Conservation (phyloP, 1,140 invertebrate species). For the Drosophila rhopaloa region DNA sequence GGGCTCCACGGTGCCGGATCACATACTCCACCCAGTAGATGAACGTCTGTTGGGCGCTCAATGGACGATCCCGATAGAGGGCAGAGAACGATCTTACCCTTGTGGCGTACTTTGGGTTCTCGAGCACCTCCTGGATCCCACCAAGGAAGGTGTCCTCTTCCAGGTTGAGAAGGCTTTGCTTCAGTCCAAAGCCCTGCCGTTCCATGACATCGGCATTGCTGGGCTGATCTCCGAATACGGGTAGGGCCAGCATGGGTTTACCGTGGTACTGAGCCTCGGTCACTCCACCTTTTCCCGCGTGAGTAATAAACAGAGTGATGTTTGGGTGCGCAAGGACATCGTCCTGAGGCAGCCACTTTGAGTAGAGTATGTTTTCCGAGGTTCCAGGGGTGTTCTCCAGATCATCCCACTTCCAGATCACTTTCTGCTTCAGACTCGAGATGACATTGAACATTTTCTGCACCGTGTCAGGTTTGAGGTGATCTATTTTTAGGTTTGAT, state of each 20-base stretch:
- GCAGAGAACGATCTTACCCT: conserved; percentile 49
- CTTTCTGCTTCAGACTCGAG: conserved; percentile 78
- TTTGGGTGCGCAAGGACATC: conserved; percentile 86
- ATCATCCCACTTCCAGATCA: conserved; percentile 86
- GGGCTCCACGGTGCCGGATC: conserved; percentile 84
- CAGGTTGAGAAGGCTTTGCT: conserved; percentile 83
- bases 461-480: conserved; percentile 82
- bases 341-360: conserved; percentile 87
- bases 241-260: conserved; percentile 85
- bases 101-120: conserved; percentile 57
- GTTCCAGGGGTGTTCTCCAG: conserved; percentile 72
- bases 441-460: conserved; percentile 85
- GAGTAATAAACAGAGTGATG: conserved; percentile 89
- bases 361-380: conserved; percentile 86
- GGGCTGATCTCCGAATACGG: conserved; percentile 83
- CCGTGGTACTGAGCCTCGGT: conserved; percentile 85
- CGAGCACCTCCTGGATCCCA: conserved; percentile 43
- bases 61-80: conserved; percentile 68
- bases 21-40: conserved; percentile 85
- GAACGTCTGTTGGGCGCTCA: conserved; percentile 71
- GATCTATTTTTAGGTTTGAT: conserved; percentile 84
- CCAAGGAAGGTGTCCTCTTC: conserved; percentile 82
- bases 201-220: conserved; percentile 50
- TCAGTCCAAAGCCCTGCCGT: conserved; percentile 62
- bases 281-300: conserved; percentile 87